phyloP scores from a whole-genome alignment of 2,113 vertebrate genomes.

The Setophaga petechia region DNA sequence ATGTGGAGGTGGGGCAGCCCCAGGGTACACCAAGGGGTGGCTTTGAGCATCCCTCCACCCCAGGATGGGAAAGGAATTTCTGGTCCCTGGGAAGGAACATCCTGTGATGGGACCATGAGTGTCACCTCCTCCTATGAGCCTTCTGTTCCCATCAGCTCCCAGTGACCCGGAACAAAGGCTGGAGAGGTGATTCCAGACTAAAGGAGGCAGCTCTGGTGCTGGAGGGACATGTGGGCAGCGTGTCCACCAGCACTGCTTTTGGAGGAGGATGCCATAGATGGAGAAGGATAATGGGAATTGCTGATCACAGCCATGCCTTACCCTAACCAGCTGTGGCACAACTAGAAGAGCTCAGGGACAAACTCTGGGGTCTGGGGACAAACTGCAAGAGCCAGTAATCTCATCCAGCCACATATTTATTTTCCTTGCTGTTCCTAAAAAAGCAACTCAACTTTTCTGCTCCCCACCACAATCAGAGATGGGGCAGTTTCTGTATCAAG shows the following conservation, averaged over 20 bases:
- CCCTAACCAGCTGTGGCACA: background rate
- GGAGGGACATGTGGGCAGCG: accelerated
- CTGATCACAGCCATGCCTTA: accelerated
- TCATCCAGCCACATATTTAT: background rate
- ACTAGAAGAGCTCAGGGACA: background rate
- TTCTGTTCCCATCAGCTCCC: background rate
- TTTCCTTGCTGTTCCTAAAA: background rate
- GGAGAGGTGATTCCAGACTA: background rate
- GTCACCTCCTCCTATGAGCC: background rate
- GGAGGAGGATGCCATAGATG: background rate
- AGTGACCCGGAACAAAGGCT: background rate
- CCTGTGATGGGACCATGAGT: background rate
- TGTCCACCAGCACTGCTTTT: background rate
- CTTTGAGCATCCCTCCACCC: background rate
- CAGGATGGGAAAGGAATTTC: background rate
- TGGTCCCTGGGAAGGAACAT: background rate
- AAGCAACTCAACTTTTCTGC: background rate
- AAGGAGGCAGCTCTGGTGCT: background rate
- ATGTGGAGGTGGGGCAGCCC: background rate
- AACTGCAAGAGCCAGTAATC: background rate
- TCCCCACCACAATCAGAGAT: accelerated
- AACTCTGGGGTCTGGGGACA: background rate
- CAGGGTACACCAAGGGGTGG: accelerated
- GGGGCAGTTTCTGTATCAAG: background rate
- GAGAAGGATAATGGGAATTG: background rate